A percentile compares a stretch with the other conserved stretches of the same genome.
Evolutionary conservation across 2,888 invertebrate genomes (phyloP).

Genomic region (Merodon equestris): DNA sequence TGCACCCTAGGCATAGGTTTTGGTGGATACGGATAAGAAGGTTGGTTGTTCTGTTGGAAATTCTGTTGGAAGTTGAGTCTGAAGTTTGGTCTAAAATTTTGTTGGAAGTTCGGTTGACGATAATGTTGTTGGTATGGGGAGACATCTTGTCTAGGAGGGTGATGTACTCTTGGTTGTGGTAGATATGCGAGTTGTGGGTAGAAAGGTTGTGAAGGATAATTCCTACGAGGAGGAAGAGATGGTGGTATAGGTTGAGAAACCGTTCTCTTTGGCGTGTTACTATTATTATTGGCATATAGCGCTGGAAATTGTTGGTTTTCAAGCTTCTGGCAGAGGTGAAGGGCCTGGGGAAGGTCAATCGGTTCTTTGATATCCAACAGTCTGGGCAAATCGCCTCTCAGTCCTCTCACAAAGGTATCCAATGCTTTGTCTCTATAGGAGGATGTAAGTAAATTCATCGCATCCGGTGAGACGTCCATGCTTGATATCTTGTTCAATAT

Average conservation of each 20-base stretch:
- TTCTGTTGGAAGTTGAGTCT: background rate
- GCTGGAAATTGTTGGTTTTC: background rate
- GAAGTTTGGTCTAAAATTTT: background rate
- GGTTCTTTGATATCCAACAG: too few species aligned
- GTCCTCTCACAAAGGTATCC: constrained; percentile 21
- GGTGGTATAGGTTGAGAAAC: background rate
- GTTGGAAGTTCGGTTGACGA: too few species aligned
- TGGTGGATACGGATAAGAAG: too few species aligned
- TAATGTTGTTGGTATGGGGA: background rate
- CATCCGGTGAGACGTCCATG: constrained; percentile 42
- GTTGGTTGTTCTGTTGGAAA: background rate
- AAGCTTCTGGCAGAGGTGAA: background rate
- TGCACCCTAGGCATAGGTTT: background rate
- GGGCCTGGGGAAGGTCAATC: too few species aligned
- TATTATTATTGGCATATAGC: background rate
- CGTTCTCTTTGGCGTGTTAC: background rate
- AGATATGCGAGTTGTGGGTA: too few species aligned
- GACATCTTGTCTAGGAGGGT: too few species aligned
- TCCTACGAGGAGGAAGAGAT: background rate
- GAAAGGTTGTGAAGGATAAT: background rate
- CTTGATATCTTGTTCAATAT: constrained; percentile 41
- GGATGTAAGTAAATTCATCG: constrained; percentile 20
- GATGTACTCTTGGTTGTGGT: too few species aligned
- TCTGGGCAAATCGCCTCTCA: too few species aligned
- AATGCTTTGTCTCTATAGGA: constrained; percentile 63